Base-by-base conservation (phyloP, 2,888 invertebrate species). In the Phortica magna region DNA sequence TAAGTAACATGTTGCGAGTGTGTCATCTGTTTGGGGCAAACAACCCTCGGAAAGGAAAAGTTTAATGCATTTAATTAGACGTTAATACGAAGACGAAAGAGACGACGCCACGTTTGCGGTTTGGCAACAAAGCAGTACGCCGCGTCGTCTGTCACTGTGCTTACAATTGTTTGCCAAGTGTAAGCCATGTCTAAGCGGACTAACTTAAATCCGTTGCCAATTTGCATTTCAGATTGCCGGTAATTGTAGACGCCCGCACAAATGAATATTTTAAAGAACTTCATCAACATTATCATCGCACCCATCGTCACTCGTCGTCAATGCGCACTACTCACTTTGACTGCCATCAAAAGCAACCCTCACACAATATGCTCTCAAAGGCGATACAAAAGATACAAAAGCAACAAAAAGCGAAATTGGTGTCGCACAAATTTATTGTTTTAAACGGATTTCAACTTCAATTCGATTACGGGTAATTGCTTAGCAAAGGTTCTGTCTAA, bases 391-490 rank as follows among this genome's bases (percentile, higher is more conserved):
- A 9, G 61, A 61, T 19, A 61, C 19, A 17, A 70, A 17, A n/a
- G 67, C 7, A 43, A 42, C 64, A 57, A 10, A 19, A 73, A 12
- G n/a, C 39, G 61, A 42, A 70, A 43, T 22, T 48, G 39, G 48
- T 48, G 78, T 65, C 59, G 68, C 78, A 71, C 79, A 80, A 83
- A 84, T 85, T 85, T 85, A 85, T 87, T 87, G 85, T 82, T 84
- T 80, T 81, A 85, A 87, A 79, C 81, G 84, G 82, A 83, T 83
- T 83, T 78, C 72, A 48, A 75, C 79, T 80, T 72, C 78, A 83
- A 85, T 87, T 85, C 87, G 85, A 85, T 85, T 85, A 85, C 82
- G 79, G 80, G 84, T 85, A 85, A 85, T 85, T 85, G 85, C 84
- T 87, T 83, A 85, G 81, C 84, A 83, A 84, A 81, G 83, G 83